Base-by-base conservation (phyloP, 2,113 vertebrate species). In the Triplophysa dalaica region DNA sequence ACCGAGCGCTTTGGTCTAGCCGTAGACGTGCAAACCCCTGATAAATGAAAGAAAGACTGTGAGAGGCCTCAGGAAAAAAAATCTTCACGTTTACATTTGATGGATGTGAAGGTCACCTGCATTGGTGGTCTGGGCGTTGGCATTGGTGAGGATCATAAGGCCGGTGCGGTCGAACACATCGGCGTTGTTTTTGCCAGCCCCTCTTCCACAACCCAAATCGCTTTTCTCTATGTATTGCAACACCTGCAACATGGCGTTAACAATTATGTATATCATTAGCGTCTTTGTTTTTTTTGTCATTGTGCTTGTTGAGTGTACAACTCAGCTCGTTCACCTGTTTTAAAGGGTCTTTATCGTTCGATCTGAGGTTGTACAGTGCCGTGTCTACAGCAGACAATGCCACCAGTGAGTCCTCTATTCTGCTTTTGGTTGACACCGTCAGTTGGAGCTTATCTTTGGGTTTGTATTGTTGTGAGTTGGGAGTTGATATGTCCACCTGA, bases 201-300 rank as follows among this genome's bases (percentile, higher is more conserved):
- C 97, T 10, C 94, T 95, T 0, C 96, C 97, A 26, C 98, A 99
- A 10, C 97, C 98, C 50, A 89, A 92, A 86, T 99, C 98, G 14
- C 90, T 94, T n/a, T 85, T 85, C 77, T 98, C 97, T 3, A 98
- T 83, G 43, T 88, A 86, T 4, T 87, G 90, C 70, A 95, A 83
- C 16, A 95, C 85, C 97, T 99, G 85, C 29, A 4, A 80, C n/a
- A 73, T 61, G 4, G 14, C 48, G 48, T 52, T 52, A 14, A 52
- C 17, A 52, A 52, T 52, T 3, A 52, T 1, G 16, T 52, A 6
- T 45, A 12, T 45, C 43, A 45, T 43, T 12, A 7, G 33, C 6
- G 6, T 14, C 3, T 13, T 48, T 13, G 45, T 50, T 12, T 50
- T 13, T 13, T 16, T 52, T 17, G 50, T 52, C 1, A 16, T 52